Evolutionary conservation across 2,888 invertebrate genomes (phyloP), one percentile per base, ranked within the genome.

Genomic region (Pristionchus exspectatus): DNA sequence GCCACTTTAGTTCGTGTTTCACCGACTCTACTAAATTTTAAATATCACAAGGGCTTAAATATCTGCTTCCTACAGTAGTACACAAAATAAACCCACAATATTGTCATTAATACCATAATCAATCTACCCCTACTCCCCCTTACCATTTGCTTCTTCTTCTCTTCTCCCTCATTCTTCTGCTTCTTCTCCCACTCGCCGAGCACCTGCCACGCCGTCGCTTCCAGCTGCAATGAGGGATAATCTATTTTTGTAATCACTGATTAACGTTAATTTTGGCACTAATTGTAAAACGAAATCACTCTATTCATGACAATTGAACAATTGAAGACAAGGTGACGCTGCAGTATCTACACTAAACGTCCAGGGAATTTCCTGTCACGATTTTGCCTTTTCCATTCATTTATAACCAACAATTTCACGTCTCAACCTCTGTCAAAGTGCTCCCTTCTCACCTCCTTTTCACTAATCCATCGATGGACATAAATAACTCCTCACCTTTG

Each of bases 111-210:
- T 21, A 12, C 9, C 16, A 66, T 5, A 74, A 38, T 16, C 12
- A 9, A 38, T 16, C 30, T 38, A 7, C 38, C 24, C 18, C 66
- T 63, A 24, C 38, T 38, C 59, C 16, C n/a, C 12, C 85, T 85
- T 33, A 85, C 85, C 85, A 59, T 44, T 21, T 85, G 30, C 24
- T 59, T 85, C 50, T 63, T 85, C 59, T 12, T 85, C 59, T 85
- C 59, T 24, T 85, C 85, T 56, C 56, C 85, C 5, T 56, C 85
- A 59, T 59, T 56, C 63, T 59, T 85, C 85, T 63, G 56, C n/a
- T 50, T 27, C 38, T 59, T 63, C 63, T 56, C 56, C 85, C 85
- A 85, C 33, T 59, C 50, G 14, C 30, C 85, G 0, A 85, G 12
- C 30, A 63, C 59, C 2, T 7, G 10, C 16, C 30, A 59, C 63